Evolutionary conservation across 1,140 invertebrate genomes (phyloP), one percentile per base, ranked within the genome.

Genomic region (Hycleus cichorii): DNA sequence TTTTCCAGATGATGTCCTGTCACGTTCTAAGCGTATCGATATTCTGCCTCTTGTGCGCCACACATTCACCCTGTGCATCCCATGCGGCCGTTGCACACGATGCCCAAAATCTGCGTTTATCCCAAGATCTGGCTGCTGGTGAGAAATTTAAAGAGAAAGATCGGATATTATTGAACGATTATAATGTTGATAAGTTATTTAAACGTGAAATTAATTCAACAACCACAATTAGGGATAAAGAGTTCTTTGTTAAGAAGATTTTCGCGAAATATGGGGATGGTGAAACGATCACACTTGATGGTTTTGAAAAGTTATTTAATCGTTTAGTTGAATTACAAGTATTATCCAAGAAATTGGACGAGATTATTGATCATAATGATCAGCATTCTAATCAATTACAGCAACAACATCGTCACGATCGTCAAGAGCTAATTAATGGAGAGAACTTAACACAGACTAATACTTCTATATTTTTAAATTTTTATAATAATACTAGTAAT

Each of bases 1-100:
- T 32, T 4, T 32, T 32, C 32, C 32, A 32, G 32, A 62, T 43
- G 53, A 81, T 81, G 79, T 75, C 75, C 50, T 75, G 74, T 58
- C 81, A 83, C 63, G 74, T 87, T 42, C 81, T 89, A 62, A 86
- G 86, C 10, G 86, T 90, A 24, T 89, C 87, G 65, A 83, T 89
- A 71, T 85, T 90, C 64, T 90, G 87, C 70, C 79, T 89, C 39
- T 72, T 90, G 3, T 89, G 86, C 69, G 85, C 87, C 8, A 81
- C 85, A 43, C 86, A 87, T 59, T 80, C 80, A 42, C 81, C 83
- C 1, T 89, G 87, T 67, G 82, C 79, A 32, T 84, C 78, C 66
- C 87, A 79, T 72, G 77, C 75, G 47, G 79, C 72, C 65, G 71
- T 73, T 49, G 68, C 51, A 65, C 74, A 61, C 66, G 64, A 62